Evolutionary conservation across 2,888 invertebrate genomes (phyloP), one percentile per base, ranked within the genome.

Genomic region (Charanyca ferruginea): DNA sequence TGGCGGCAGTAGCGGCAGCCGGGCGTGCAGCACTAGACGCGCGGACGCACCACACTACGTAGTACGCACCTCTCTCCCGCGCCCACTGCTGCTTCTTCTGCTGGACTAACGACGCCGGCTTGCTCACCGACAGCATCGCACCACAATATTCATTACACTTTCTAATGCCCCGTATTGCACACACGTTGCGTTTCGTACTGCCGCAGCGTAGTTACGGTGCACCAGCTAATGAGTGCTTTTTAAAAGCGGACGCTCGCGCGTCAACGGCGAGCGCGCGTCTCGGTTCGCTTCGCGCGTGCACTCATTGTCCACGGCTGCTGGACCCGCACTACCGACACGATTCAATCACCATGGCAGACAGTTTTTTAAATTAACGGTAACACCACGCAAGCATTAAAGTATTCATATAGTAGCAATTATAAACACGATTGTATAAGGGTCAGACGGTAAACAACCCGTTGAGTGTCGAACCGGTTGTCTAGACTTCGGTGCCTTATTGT

Each of bases 61-160:
- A 72, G 74, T 91, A 93, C 94, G 88, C 96, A 98, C 99, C 98
- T 97, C 97, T 97, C 96, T 99, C 99, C 92, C 96, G 97, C 83
- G 98, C 98, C 99, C 99, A 99, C 96, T 99, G 98, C 87, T 97
- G 96, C 91, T 97, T 97, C 94, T 99, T 99, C 94, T 98, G 97
- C 96, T 99, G 98, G 86, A 98, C 96, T 89, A 98, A 95, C 78
- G 98, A 97, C 84, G 93, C 90, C 84, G 93, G 93, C 89, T 94
- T 94, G 90, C 93, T 91, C 89, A 95, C 94, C 81, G 95, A 92
- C 93, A 95, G 91, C 95, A 95, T 95, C 91, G 93, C 94, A 93
- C 91, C 77, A 82, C 89, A 88, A 87, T 90, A 89, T 88, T 90
- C 94, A 94, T 94, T 91, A 93, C 94, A 94, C 94, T 94, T 94